Percentiles rank a stretch among this genome's conserved stretches.
Conservation (phyloP, 2,113 vertebrate genomes). For the Myanophis thanlyinensis region DNA sequence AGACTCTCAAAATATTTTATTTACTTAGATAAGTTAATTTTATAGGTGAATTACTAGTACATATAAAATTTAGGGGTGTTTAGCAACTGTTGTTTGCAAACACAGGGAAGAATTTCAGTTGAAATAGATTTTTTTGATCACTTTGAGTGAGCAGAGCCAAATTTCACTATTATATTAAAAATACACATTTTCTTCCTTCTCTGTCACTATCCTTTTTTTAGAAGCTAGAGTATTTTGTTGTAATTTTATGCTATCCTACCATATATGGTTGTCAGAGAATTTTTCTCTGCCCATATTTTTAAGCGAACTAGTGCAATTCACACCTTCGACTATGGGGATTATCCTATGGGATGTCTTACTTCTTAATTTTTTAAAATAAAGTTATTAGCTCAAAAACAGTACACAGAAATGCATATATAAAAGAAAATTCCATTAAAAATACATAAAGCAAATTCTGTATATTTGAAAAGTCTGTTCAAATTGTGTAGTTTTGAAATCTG, state of each 20-base stretch:
- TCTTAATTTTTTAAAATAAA: background rate
- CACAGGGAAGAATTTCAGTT: background rate
- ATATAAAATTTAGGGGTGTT: background rate
- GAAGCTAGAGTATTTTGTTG: background rate
- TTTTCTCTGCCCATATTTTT: background rate
- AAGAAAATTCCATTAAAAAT: background rate
- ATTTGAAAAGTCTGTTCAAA: background rate
- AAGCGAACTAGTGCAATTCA: background rate
- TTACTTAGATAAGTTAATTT: background rate
- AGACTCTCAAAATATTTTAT: conserved; percentile 14
- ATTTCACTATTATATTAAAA: background rate
- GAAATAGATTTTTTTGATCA: background rate
- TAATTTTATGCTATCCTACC: background rate
- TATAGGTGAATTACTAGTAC: conserved; percentile 7
- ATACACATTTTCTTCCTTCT: background rate
- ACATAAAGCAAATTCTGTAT: background rate
- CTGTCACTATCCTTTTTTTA: background rate
- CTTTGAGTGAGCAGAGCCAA: background rate
- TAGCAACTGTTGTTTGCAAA: background rate
- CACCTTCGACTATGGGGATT: background rate
- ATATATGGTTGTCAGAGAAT: background rate
- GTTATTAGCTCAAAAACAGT: background rate
- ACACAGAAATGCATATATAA: background rate
- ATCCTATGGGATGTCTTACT: background rate
- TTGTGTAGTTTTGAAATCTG: background rate